phyloP scores from a whole-genome alignment of 2,888 invertebrate genomes.

The Oxytorus armatus region DNA sequence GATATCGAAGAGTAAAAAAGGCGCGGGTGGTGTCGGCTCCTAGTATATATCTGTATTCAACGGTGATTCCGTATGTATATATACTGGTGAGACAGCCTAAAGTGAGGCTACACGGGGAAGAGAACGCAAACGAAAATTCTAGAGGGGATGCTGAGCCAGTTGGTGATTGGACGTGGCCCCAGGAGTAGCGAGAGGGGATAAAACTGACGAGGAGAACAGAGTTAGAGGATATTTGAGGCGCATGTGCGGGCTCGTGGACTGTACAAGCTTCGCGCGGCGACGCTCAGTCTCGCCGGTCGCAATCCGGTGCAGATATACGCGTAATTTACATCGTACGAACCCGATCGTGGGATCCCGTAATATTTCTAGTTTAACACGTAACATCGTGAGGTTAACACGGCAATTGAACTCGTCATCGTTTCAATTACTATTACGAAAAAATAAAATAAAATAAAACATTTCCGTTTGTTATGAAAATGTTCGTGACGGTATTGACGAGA shows the following conservation, averaged over 20 bases:
- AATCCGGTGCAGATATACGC: conserved; percentile 81
- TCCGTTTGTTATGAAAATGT: too few relatives aligned
- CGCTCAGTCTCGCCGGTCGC: conserved; percentile 82
- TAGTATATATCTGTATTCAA: not conserved
- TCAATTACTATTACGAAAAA: not conserved
- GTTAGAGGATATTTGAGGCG: conserved; percentile 71
- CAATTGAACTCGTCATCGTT: not conserved
- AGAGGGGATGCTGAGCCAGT: conserved; percentile 47
- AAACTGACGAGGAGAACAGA: conserved; percentile 51
- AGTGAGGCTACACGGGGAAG: conserved; percentile 24
- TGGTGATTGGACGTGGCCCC: conserved; percentile 53
- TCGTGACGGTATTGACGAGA: too few relatives aligned
- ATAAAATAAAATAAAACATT: too few relatives aligned
- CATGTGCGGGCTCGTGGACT: conserved; percentile 75
- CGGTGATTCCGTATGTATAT: not conserved
- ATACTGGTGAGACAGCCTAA: conserved; percentile 3
- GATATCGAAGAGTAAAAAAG: conserved; percentile 15
- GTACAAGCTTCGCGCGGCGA: conserved; percentile 79
- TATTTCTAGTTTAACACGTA: not conserved
- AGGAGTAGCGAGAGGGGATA: conserved; percentile 66
- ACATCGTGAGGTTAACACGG: conserved; percentile 7
- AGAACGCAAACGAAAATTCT: conserved; percentile 28
- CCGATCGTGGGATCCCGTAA: not conserved
- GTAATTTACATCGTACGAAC: conserved; percentile 78
- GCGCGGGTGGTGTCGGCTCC: conserved; percentile 20